A percentile compares a stretch with the other conserved stretches of the same genome.
Evolutionary conservation across 2,113 vertebrate species (phyloP).

Genomic region (Dendrocopos noguchii): DNA sequence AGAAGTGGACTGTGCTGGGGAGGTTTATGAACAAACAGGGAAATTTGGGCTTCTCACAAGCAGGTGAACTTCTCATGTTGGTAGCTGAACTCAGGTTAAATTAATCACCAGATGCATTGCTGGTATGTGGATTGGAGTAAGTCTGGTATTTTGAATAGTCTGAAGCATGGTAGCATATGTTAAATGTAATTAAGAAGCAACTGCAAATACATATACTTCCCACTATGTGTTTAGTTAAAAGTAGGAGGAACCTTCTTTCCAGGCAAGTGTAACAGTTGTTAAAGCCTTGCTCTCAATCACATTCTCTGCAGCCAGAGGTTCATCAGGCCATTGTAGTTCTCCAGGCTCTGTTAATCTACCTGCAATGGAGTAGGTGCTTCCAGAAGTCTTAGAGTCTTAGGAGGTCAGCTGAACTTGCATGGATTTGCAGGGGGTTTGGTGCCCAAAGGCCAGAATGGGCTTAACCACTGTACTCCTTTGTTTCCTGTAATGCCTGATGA

Average conservation of each 20-base stretch:
- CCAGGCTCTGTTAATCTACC: not conserved
- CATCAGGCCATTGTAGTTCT: rapidly evolving
- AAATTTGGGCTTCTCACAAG: not conserved
- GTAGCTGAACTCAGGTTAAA: not conserved
- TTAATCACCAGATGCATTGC: not conserved
- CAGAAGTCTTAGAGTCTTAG: not conserved
- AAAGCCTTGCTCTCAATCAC: not conserved
- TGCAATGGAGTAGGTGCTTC: not conserved
- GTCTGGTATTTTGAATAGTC: constrained; percentile 38
- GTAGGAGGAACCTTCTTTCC: not conserved
- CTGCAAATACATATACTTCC: not conserved
- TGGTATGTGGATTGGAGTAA: not conserved
- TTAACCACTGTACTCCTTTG: not conserved
- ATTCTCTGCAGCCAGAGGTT: not conserved
- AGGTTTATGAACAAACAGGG: not conserved
- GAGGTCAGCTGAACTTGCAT: rapidly evolving
- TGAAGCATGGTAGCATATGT: constrained; percentile 10
- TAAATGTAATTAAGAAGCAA: constrained; percentile 20
- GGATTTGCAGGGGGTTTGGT: not conserved
- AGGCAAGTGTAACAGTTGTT: not conserved
- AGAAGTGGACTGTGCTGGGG: not conserved
- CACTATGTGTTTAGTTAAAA: not conserved
- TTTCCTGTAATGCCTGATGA: rapidly evolving
- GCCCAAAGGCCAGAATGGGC: not conserved
- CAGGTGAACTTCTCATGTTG: not conserved